These are phyloP conservation scores for Cololabis saira DNA, from an alignment of 2,113 vertebrate genomes.

Conservation along the genomic window DNA sequence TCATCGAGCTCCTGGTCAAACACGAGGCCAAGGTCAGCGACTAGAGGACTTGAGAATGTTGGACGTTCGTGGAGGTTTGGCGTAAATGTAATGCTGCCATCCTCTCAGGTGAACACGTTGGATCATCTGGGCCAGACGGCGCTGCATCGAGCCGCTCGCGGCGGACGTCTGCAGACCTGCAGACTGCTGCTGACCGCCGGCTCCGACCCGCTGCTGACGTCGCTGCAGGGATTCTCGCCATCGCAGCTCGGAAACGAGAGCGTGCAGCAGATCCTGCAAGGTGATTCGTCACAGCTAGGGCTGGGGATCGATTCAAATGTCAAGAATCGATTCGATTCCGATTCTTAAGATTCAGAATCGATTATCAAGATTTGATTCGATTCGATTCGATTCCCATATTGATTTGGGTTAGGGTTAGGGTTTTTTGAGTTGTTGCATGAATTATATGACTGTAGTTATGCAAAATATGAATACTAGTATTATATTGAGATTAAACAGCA, in stretches of 20 bases:
- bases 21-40: slow-evolving; percentile 90
- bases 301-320: no score
- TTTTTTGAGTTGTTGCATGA: no score
- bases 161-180: slow-evolving; percentile 91
- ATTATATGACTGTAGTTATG: no score
- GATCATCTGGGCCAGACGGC: slow-evolving; percentile 92
- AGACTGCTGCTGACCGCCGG: slow-evolving; percentile 88
- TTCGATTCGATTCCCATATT: no score
- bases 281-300: no score
- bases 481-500: no score
- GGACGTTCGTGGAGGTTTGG: background rate
- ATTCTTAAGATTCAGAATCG: no score
- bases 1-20: slow-evolving; percentile 92
- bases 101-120: slow-evolving; percentile 87
- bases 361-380: no score
- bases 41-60: no score
- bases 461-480: no score
- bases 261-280: slow-evolving; percentile 90
- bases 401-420: no score
- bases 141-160: slow-evolving; percentile 87
- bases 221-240: slow-evolving; percentile 91
- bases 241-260: slow-evolving; percentile 92
- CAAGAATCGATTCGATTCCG: no score
- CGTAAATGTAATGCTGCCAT: background rate
- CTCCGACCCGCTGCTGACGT: slow-evolving; percentile 89